Evolutionary conservation across 2,113 vertebrate species (phyloP), one percentile per base, ranked within the genome.

Genomic region (Brachyistius frenatus): DNA sequence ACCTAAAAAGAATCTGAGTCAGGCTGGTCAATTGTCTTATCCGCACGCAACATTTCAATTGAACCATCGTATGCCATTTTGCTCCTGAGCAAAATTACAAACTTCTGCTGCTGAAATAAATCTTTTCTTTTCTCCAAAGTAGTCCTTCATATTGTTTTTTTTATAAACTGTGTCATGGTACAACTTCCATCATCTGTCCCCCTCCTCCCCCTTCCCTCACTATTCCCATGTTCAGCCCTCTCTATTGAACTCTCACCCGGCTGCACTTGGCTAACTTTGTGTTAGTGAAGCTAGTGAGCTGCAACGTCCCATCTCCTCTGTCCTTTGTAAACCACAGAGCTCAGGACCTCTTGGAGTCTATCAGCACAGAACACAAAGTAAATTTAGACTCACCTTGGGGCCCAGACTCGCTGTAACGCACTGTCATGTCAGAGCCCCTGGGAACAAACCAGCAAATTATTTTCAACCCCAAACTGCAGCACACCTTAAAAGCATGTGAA

Each of bases 271-370:
- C 60, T 49, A 72, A 73, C 57, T 71, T 47, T 64, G 54, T 53
- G 75, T 81, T 53, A 68, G 60, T 55, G 57, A 72, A 77, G 64
- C 83, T 57, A 73, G 62, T 76, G 83, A 86, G 65, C 85, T 80
- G 76, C 50, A 10, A 74, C 69, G 1, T 52, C 41, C 72, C 71
- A 54, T 78, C 73, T 80, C 76, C 65, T 76, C 73, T 81, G 60
- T 84, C 73, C 76, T 88, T 88, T 89, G 88, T 85, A 33, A 71
- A 73, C 33, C 64, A 52, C 39, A 80, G 67, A 78, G 60, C 65
- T 50, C 62, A 14, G 52, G 53, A 33, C 65, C 75, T 77, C 76
- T 73, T 52, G 31, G 31, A 81, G 66, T 66, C 84, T 23, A 58
- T 81, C 68, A 37, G 37, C 33, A 63, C 53, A 33, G 69, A 78